A percentile compares a stretch with the other conserved stretches of the same genome.
phyloP scores from a whole-genome alignment of 2,113 vertebrate genomes.

The Mandrillus leucophaeus region DNA sequence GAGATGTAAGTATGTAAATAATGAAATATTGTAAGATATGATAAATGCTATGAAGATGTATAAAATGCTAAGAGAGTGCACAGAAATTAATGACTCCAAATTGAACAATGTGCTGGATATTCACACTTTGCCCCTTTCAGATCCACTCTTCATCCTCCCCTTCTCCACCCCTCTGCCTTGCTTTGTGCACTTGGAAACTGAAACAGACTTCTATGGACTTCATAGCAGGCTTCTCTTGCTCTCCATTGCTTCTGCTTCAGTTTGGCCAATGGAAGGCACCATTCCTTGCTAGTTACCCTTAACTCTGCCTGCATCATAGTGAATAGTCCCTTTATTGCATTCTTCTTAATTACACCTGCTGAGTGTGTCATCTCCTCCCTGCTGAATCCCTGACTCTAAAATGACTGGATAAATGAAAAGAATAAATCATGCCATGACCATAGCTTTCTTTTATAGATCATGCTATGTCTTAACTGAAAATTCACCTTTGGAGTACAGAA shows the following conservation, averaged over 20 bases:
- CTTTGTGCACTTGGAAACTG: background rate
- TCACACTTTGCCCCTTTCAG: background rate
- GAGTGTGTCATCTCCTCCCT: background rate
- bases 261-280: background rate
- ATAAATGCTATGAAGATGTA: background rate
- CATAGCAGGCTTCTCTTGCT: background rate
- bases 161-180: background rate
- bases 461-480: background rate
- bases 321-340: background rate
- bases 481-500: background rate
- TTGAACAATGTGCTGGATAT: background rate
- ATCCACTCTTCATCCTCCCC: background rate
- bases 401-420: background rate
- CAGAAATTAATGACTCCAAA: background rate
- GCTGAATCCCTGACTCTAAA: background rate
- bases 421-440: background rate
- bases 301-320: background rate
- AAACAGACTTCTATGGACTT: background rate
- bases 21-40: background rate
- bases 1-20: background rate
- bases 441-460: constrained; percentile 11
- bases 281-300: background rate
- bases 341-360: background rate
- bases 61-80: background rate
- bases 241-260: background rate